Conservation (phyloP, 2,113 vertebrate species). For the Saccopteryx leptura region DNA sequence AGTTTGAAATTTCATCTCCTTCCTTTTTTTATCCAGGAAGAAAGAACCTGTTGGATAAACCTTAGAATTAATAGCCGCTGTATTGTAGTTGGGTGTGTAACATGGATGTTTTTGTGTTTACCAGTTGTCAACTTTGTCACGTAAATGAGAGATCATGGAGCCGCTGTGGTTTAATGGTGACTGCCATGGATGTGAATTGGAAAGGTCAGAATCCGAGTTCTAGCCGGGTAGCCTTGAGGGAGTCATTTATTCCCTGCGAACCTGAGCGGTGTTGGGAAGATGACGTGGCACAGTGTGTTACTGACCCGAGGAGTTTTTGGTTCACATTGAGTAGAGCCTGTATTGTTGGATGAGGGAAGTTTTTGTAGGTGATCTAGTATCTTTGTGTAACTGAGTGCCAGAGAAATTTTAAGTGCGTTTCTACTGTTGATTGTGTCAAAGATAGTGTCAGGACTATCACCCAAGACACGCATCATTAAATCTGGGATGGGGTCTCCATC, state of each 20-base stretch:
- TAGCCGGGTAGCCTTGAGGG: neutral
- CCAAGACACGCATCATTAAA: neutral
- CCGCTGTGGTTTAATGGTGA: neutral
- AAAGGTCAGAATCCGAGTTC: neutral
- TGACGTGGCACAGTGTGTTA: neutral
- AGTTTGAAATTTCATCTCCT: neutral
- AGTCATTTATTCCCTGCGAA: neutral
- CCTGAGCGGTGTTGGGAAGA: neutral
- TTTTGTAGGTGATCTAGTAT: neutral
- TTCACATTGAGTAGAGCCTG: neutral
- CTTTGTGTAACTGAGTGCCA: neutral
- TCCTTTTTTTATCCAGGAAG: neutral
- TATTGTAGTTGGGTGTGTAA: neutral
- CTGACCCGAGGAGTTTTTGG: neutral
- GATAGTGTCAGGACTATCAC: neutral
- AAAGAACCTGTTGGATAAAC: neutral
- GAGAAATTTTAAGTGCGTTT: neutral
- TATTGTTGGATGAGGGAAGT: neutral
- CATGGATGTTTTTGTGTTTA: neutral
- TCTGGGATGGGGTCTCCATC: neutral
- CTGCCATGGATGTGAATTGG: neutral
- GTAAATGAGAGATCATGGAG: neutral
- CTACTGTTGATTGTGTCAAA: neutral
- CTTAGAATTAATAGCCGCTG: neutral
- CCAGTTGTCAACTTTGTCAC: rapidly evolving